phyloP scores from a whole-genome alignment of 2,888 invertebrate genomes.

The Spisula solida region DNA sequence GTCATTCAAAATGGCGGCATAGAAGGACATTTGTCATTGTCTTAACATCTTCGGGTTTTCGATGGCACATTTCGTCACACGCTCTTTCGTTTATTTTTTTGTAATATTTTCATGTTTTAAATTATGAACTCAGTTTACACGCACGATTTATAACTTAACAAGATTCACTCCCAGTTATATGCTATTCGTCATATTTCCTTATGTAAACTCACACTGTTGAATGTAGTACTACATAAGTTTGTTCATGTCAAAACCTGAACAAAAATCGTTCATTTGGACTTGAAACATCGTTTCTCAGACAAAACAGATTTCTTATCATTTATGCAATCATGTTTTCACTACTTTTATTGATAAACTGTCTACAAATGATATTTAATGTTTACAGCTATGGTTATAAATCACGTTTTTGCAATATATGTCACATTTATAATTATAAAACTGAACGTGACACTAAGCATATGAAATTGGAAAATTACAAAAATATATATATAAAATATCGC shows the following conservation, averaged over 20 bases:
- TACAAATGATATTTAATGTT: conserved; percentile 17
- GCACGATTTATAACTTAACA: conserved; percentile 22
- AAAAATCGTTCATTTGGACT: neutral
- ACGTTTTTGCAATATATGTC: conserved; percentile 30
- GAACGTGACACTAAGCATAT: conserved; percentile 16
- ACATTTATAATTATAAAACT: conserved; percentile 16
- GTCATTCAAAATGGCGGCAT: conserved; percentile 15
- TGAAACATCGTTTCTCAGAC: neutral
- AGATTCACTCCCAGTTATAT: neutral
- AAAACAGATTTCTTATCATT: conserved; percentile 15
- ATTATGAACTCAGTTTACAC: neutral
- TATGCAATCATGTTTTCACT: conserved; percentile 5
- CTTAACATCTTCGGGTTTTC: neutral
- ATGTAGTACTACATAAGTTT: neutral
- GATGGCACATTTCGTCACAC: conserved; percentile 17
- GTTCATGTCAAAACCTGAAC: neutral
- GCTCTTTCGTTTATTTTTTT: neutral
- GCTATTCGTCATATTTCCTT: neutral
- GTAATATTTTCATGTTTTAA: conserved; percentile 9
- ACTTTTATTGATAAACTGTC: conserved; percentile 15
- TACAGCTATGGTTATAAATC: neutral
- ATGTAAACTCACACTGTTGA: neutral
- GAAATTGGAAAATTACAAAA: conserved; percentile 24
- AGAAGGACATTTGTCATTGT: neutral
- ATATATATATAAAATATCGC: conserved; percentile 1